Percentiles rank a stretch among this genome's conserved stretches.
These are phyloP conservation scores for Girardia tigrina DNA, from an alignment of 2,888 invertebrate species.

Conservation along the genomic window DNA sequence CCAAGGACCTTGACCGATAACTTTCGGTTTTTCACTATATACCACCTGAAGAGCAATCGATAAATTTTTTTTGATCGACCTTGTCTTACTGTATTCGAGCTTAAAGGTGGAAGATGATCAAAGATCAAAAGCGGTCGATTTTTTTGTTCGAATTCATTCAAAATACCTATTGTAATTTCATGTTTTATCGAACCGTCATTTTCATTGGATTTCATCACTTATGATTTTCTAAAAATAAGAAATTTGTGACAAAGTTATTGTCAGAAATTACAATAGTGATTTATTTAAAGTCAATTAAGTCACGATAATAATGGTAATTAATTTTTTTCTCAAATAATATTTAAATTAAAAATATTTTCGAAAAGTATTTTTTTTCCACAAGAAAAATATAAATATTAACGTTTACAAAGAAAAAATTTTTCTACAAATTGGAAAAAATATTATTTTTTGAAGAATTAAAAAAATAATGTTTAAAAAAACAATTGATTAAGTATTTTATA, in stretches of 20 bases:
- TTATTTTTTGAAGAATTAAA: too few species aligned
- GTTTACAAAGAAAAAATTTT: too few species aligned
- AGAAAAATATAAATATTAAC: too few species aligned
- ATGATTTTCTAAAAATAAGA: not conserved
- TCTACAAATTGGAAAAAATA: too few species aligned
- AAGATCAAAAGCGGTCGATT: slow-evolving; percentile 42
- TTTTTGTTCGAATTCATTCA: slow-evolving; percentile 45
- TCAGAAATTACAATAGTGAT: not conserved
- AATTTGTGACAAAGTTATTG: not conserved
- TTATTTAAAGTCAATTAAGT: not conserved
- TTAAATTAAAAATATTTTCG: too few species aligned
- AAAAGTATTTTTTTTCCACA: too few species aligned
- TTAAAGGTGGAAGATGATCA: slow-evolving; percentile 45
- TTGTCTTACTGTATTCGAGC: slow-evolving; percentile 40
- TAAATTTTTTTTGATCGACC: not conserved
- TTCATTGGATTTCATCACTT: not conserved
- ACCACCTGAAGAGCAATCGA: slow-evolving; percentile 41
- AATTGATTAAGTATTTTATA: too few species aligned
- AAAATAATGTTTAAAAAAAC: too few species aligned
- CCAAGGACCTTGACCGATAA: slow-evolving; percentile 44
- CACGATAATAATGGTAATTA: too few species aligned
- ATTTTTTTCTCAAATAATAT: too few species aligned
- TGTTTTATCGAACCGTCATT: not conserved
- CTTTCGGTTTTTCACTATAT: slow-evolving; percentile 44
- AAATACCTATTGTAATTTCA: slow-evolving; percentile 34